Evolutionary conservation across 2,888 invertebrate genomes (phyloP), one percentile per base, ranked within the genome.

Genomic region (Yponomeuta malinellus): DNA sequence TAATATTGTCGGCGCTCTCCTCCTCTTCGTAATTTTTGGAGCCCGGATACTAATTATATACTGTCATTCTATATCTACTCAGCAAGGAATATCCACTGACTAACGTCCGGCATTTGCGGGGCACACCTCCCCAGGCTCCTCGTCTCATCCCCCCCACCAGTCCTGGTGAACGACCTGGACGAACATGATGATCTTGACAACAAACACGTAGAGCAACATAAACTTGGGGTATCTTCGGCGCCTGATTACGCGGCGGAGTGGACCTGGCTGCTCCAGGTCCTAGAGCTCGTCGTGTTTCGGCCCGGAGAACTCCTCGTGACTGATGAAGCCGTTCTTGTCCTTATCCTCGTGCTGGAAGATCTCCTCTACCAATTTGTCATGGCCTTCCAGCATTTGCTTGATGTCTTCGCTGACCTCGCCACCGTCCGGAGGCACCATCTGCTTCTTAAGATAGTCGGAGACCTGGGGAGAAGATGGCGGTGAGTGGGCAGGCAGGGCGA

Each of bases 261-360:
- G 15, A n/a, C 29, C 29, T 23, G n/a, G 43, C 52, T 15, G 15
- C 15, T 15, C 65, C 31, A 65, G 8, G 15, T 48, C 81, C 94
- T 96, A 98, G 85, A 99, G 95, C 90, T 98, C 99, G 86, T 99
- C 99, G 88, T 98, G 98, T 86, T 99, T 98, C 23, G 98, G 98
- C 4, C 98, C 98, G 43, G 97, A 98, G 93, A 99, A 99, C 89
- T 99, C 98, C 69, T 96, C 97, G 89, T 97, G 97, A 74, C 98
- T 98, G 79, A 99, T 98, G 90, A 95, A 97, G 73, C 98, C 98
- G 82, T 99, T 98, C 87, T 97, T 97, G 89, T 99, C 98, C 86
- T 97, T 97, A 86, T 99, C 98, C 87, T 99, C 98, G 84, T 98
- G 98, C 83, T 97, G 97, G 95, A 99, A 98, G 82, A 99, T 98